Evolutionary conservation across 2,797 vertebrate genomes (phyloP).

Genomic region (Takifugu ocellatus): DNA sequence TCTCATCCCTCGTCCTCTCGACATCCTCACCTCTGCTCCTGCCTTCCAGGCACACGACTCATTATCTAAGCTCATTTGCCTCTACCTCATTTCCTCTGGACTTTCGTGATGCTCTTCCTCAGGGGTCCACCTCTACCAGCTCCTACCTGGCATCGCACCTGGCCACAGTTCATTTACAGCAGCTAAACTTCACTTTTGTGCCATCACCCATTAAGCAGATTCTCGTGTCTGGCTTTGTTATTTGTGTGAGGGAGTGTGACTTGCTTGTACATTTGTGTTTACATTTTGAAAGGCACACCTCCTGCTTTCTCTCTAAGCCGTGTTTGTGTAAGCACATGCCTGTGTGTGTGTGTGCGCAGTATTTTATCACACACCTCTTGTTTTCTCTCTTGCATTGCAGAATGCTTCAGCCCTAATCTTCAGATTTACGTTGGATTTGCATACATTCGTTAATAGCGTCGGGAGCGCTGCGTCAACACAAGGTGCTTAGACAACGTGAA

Average conservation of each 20-base stretch:
- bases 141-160: constrained; percentile 12
- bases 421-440: constrained; percentile 84
- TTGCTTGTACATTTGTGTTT: constrained; percentile 52
- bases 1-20: constrained; percentile 46
- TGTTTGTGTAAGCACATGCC: constrained; percentile 31
- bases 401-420: constrained; percentile 81
- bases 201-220: constrained; percentile 66
- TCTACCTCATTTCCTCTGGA: neutral
- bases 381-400: constrained; percentile 67
- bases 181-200: constrained; percentile 52
- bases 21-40: constrained; percentile 43
- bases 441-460: constrained; percentile 80
- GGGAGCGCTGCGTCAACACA: constrained; percentile 74
- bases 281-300: constrained; percentile 44
- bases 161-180: constrained; percentile 40
- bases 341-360: constrained; percentile 41
- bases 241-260: constrained; percentile 48
- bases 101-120: neutral
- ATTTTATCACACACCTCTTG: constrained; percentile 68
- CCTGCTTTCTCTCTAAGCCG: constrained; percentile 39
- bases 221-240: constrained; percentile 55
- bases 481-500: constrained; percentile 82
- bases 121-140: constrained; percentile 4
- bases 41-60: constrained; percentile 18
- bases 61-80: constrained; percentile 14